Evolutionary conservation across 2,888 invertebrate genomes (phyloP).

Genomic region (Archaeoteleia sp.): DNA sequence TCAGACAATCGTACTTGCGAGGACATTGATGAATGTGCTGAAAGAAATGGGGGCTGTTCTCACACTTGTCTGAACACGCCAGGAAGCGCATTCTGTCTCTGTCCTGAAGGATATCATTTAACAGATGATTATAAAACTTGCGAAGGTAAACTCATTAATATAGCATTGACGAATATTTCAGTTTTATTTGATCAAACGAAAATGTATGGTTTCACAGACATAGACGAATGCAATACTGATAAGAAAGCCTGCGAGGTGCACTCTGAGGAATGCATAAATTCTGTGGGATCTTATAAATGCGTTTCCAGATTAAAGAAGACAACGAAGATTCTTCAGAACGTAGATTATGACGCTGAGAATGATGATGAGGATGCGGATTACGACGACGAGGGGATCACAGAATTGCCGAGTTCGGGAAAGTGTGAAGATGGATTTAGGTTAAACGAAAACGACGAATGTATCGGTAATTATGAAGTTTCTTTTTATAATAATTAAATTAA

Average conservation of each 20-base stretch:
- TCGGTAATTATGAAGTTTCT: too few species aligned
- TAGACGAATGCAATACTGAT: conserved; percentile 85
- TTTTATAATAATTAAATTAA: too few species aligned
- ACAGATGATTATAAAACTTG: conserved; percentile 67
- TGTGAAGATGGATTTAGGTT: conserved; percentile 74
- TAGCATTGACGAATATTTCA: background rate
- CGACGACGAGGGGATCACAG: conserved; percentile 61
- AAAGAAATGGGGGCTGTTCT: conserved; percentile 78
- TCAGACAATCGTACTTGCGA: conserved; percentile 78
- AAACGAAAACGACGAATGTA: conserved; percentile 74
- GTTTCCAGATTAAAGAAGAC: conserved; percentile 59
- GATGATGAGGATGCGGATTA: conserved; percentile 60
- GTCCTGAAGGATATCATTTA: conserved; percentile 67
- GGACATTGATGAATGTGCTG: conserved; percentile 77
- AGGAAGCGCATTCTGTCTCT: conserved; percentile 74
- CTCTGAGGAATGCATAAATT: conserved; percentile 82
- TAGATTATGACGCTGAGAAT: conserved; percentile 65
- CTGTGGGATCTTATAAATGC: conserved; percentile 86
- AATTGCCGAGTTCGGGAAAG: conserved; percentile 59
- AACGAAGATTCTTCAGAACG: conserved; percentile 64
- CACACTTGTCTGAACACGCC: conserved; percentile 79
- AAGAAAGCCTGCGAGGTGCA: conserved; percentile 85
- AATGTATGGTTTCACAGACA: conserved; percentile 74
- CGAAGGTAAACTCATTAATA: conserved; percentile 58
- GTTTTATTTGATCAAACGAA: background rate